Percentiles rank a stretch among this genome's conserved stretches.
These are phyloP conservation scores for Orchestes rusci DNA, from an alignment of 2,888 invertebrate genomes.

Conservation along the genomic window DNA sequence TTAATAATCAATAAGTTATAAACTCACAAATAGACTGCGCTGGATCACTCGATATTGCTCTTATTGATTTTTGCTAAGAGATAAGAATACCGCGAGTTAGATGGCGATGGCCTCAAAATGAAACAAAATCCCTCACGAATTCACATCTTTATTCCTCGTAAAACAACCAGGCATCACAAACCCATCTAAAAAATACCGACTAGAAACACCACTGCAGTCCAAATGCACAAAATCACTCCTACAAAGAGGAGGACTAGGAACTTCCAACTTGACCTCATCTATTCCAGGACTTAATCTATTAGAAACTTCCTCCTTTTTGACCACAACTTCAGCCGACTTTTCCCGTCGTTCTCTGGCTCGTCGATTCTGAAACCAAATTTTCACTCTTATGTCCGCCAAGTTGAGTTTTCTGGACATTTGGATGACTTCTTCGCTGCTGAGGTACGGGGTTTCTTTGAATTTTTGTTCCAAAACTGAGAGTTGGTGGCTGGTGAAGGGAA, in stretches of 20 bases:
- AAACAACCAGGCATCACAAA: background rate
- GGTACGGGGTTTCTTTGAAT: conserved; percentile 59
- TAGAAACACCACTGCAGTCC: background rate
- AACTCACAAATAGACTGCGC: no score
- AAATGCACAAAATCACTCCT: background rate
- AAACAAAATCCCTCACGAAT: no score
- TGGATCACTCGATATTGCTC: no score
- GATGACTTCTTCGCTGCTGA: conserved; percentile 61
- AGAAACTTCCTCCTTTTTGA: background rate
- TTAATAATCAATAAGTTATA: no score
- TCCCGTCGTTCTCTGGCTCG: conserved; percentile 69
- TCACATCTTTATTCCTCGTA: background rate
- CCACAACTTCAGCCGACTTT: conserved; percentile 15
- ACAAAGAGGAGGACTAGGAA: background rate
- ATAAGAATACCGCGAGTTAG: no score
- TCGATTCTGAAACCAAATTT: conserved; percentile 80
- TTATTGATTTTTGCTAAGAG: no score
- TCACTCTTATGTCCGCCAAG: conserved; percentile 62
- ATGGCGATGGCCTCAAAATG: no score
- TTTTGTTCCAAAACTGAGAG: conserved; percentile 61
- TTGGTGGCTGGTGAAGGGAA: conserved; percentile 66
- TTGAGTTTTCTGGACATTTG: conserved; percentile 56
- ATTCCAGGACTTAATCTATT: background rate
- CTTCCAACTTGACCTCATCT: background rate
- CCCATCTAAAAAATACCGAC: background rate